A percentile compares a stretch with the other conserved stretches of the same genome.
These are phyloP conservation scores for Rhincodon typus DNA, from an alignment of 2,797 vertebrate species.

Conservation along the genomic window DNA sequence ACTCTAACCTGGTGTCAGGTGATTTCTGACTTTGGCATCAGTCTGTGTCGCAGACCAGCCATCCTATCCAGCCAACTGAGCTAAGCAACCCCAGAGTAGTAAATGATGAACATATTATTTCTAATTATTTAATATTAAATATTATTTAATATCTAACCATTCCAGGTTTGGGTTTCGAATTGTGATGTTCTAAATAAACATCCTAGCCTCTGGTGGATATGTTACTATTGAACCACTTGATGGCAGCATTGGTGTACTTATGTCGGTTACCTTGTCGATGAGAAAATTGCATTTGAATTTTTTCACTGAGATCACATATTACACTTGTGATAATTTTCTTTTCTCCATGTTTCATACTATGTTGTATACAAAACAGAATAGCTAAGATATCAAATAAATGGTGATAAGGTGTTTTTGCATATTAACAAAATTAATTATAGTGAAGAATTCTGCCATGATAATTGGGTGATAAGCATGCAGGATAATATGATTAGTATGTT, in stretches of 20 bases:
- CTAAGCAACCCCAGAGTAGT: no score
- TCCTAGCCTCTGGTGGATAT: not conserved
- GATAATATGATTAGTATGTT: constrained; percentile 3
- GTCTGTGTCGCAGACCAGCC: no score
- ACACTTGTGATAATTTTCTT: not conserved
- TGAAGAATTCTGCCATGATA: not conserved
- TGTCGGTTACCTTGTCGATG: not conserved
- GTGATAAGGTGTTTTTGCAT: not conserved
- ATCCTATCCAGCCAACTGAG: no score
- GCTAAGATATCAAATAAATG: not conserved
- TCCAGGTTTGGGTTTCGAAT: not conserved
- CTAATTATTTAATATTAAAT: no score
- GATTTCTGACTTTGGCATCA: no score
- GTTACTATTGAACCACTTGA: not conserved
- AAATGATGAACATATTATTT: no score
- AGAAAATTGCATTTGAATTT: not conserved
- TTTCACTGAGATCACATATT: not conserved
- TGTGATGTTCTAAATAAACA: not conserved
- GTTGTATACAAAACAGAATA: not conserved
- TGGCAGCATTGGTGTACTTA: constrained; percentile 7
- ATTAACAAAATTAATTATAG: not conserved
- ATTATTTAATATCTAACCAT: no score
- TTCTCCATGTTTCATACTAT: not conserved
- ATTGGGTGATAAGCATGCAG: not conserved
- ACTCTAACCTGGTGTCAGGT: no score